Evolutionary conservation across 2,113 vertebrate genomes (phyloP).

Genomic region (Corydoras sp.): DNA sequence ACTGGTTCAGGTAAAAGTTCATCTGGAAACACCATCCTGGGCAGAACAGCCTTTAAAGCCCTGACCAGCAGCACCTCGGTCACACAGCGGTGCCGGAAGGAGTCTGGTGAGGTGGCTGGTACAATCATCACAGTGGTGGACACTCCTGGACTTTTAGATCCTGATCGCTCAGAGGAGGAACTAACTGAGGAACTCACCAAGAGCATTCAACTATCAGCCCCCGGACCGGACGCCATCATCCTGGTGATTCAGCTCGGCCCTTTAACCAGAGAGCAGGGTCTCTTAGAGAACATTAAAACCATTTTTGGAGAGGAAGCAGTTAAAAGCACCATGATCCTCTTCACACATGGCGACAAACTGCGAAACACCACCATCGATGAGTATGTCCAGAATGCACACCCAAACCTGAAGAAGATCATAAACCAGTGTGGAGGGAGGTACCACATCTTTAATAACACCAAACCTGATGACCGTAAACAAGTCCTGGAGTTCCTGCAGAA

Average conservation of each 20-base stretch:
- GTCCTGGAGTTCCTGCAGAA: conserved; percentile 22
- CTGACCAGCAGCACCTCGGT: background rate
- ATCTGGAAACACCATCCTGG: conserved; percentile 26
- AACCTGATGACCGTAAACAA: background rate
- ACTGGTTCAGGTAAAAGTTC: conserved; percentile 23
- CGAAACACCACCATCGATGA: background rate
- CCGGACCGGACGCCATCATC: conserved; percentile 31
- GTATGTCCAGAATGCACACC: background rate
- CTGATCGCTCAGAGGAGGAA: background rate
- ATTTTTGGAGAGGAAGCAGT: conserved; percentile 29
- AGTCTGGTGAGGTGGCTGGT: background rate
- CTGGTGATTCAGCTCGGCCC: background rate
- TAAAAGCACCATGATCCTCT: conserved; percentile 27
- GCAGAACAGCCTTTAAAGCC: conserved; percentile 10
- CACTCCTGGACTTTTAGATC: conserved; percentile 16
- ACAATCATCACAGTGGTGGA: conserved; percentile 6
- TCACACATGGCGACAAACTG: conserved; percentile 16
- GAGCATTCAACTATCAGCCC: background rate
- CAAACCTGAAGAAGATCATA: background rate
- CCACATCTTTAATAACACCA: conserved; percentile 19
- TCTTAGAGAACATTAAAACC: conserved; percentile 14
- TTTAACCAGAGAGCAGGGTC: background rate
- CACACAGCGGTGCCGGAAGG: conserved; percentile 23
- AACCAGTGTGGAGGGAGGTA: background rate
- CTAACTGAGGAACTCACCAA: background rate